Base-by-base conservation (phyloP, 2,888 invertebrate species). In the Drosophila falleni region DNA sequence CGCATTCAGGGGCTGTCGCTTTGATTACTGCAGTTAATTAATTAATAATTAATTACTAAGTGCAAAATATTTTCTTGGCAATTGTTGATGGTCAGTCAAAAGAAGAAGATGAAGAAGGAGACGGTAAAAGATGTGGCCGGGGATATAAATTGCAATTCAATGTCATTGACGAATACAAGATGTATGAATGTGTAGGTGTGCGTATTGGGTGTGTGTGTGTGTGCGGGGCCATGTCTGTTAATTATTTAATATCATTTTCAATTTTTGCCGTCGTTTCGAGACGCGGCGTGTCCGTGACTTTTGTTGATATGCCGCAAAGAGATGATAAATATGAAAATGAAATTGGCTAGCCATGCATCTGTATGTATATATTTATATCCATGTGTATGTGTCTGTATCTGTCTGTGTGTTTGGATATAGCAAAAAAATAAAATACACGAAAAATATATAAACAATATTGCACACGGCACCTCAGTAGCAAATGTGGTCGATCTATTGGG, bases 371-470 rank as follows among this genome's bases (percentile, higher is more conserved):
- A 19, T 37, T 19, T 35, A 13, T 47, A 1, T 29, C 4, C 4
- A 4, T 10, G 26, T 62, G 49, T 69, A 23, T 78, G 55, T 56
- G 31, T 69, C 23, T 16, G 9, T 61, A 15, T 46, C 10, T 54
- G 37, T 54, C 31, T 58, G 9, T 51, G 50, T 62, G 64, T 74
- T 46, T 64, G 66, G 16, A 49, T 62, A 70, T 63, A 65, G 78
- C 50, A 72, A 71, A 75, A 84, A 84, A 71, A 71, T 59, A 69
- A 75, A 74, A 78, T 66, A 70, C 42, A 74, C 49, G 69, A 84
- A 68, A 78, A 75, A 63, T 81, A 91, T 91, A 91, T 90, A 92
- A 91, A 92, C 92, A 92, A 91, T 92, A 92, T 92, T 92, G 92
- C 92, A 92, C 92, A 92, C 92, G 92, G 92, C 92, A 90, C 91